Conservation (phyloP, 2,888 invertebrate genomes). For the Drosophila koepferae region DNA sequence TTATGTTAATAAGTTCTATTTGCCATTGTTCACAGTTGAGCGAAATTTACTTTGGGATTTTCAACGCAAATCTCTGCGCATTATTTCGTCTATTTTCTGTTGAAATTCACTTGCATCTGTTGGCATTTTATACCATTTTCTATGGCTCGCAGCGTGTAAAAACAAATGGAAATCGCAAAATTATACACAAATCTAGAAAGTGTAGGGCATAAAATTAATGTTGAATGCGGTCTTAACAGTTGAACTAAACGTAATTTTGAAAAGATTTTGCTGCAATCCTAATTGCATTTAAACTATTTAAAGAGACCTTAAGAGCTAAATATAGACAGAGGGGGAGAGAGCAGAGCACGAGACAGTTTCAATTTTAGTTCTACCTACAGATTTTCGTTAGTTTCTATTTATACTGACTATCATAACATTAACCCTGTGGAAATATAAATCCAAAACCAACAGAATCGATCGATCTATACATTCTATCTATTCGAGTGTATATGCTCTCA, state of each 20-base stretch:
- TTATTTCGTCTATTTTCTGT: constrained; percentile 34
- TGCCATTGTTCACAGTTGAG: constrained; percentile 18
- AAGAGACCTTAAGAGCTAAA: not conserved
- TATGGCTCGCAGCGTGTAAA: constrained; percentile 1
- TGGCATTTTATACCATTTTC: constrained; percentile 16
- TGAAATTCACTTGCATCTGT: constrained; percentile 17
- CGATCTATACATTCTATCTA: not conserved
- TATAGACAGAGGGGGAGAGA: not conserved
- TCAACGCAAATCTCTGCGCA: constrained; percentile 28
- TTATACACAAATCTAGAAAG: constrained; percentile 48
- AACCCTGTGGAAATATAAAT: no score
- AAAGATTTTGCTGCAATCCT: not conserved
- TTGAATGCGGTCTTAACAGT: not conserved
- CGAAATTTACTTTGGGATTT: constrained; percentile 22
- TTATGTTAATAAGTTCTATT: constrained; percentile 62
- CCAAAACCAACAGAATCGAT: not conserved
- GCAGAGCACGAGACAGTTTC: no score
- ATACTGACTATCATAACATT: no score
- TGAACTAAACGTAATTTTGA: not conserved
- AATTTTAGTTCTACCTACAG: no score
- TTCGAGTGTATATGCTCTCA: no score
- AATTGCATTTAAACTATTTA: not conserved
- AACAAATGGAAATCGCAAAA: constrained; percentile 46
- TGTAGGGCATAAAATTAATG: constrained; percentile 2
- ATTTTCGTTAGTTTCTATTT: no score